phyloP scores from a whole-genome alignment of 2,113 vertebrate genomes.

The Syrrhaptes paradoxus region DNA sequence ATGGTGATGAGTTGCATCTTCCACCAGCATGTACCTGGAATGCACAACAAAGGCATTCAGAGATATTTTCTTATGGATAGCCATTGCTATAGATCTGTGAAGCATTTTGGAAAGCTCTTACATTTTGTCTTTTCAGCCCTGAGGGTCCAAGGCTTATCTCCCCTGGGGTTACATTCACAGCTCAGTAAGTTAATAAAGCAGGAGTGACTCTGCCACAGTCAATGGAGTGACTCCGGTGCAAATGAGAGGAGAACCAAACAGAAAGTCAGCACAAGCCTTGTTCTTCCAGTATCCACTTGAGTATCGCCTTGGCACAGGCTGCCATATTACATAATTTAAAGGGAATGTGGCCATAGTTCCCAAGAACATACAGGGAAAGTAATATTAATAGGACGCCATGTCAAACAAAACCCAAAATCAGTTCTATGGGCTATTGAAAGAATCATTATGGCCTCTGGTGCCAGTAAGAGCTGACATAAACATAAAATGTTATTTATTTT shows the following conservation, averaged over 20 bases:
- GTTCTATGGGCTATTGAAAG: not conserved
- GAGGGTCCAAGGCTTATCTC: not conserved
- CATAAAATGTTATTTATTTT: not conserved
- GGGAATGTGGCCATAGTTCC: not conserved
- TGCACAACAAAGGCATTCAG: not conserved
- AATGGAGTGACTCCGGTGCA: not conserved
- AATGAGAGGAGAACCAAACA: not conserved
- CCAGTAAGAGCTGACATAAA: not conserved
- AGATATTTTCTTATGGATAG: not conserved
- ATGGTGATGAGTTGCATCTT: not conserved
- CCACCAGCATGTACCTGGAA: not conserved
- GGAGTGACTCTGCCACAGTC: not conserved
- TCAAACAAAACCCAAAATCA: not conserved
- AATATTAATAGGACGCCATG: not conserved
- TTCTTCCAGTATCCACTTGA: not conserved
- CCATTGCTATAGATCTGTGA: not conserved
- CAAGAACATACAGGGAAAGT: not conserved
- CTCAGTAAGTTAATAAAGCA: not conserved
- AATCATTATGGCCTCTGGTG: not conserved
- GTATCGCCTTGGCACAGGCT: not conserved
- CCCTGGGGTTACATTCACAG: not conserved
- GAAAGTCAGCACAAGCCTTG: not conserved
- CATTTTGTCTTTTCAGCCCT: not conserved
- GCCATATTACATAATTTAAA: not conserved
- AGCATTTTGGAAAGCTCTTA: not conserved